phyloP scores from a whole-genome alignment of 2,113 vertebrate genomes.

The Taurulus bubalis region DNA sequence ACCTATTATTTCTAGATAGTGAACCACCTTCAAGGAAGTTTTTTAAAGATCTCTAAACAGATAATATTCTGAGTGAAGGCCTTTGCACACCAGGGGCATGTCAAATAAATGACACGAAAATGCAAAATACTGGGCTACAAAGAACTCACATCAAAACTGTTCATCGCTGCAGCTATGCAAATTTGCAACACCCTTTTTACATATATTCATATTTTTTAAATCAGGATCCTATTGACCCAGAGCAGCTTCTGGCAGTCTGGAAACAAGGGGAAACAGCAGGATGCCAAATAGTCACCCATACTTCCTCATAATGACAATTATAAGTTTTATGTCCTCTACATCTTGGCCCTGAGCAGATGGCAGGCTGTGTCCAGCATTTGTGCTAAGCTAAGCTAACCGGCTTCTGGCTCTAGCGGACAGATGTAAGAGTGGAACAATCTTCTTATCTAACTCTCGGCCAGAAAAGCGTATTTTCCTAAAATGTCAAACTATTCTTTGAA shows the following conservation, averaged over 20 bases:
- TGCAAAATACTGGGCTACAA: no score
- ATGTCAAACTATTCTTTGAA: background rate
- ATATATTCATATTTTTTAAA: background rate
- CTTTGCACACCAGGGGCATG: no score
- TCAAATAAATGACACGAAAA: no score
- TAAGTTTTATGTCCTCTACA: background rate
- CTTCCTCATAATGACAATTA: background rate
- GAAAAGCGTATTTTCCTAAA: background rate
- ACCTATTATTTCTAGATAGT: no score
- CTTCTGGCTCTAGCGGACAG: background rate
- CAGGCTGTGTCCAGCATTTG: background rate
- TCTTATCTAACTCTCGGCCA: background rate
- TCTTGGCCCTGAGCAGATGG: background rate
- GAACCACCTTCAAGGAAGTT: background rate
- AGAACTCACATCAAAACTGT: no score
- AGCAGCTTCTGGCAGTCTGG: no score
- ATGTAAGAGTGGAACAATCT: background rate
- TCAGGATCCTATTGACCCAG: background rate
- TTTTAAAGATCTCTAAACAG: background rate
- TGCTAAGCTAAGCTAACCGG: background rate
- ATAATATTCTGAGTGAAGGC: no score
- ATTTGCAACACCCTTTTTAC: background rate
- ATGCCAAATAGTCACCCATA: background rate
- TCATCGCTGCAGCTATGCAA: background rate
- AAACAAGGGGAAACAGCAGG: no score